Evolutionary conservation across 2,888 invertebrate genomes (phyloP).

Genomic region (Deladenus siricidicola): DNA sequence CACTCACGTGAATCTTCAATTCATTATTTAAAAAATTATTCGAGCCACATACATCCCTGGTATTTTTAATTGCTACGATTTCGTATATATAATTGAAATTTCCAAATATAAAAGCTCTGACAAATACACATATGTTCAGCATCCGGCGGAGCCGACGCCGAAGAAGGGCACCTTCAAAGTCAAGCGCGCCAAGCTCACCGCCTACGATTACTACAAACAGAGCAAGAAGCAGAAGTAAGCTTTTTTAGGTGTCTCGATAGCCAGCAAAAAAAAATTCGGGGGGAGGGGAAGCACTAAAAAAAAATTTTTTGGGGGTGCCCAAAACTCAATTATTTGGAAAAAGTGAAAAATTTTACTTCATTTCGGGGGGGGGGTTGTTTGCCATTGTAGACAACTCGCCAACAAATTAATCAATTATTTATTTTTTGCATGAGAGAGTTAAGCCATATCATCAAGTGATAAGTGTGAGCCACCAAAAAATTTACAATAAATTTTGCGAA

Average conservation of each 20-base stretch:
- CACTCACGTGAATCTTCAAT: neutral
- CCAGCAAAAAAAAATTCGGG: no score
- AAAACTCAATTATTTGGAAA: neutral
- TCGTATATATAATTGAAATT: no score
- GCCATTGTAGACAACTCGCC: neutral
- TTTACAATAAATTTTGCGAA: no score
- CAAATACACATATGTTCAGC: neutral
- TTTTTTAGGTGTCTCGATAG: neutral
- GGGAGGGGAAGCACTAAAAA: no score
- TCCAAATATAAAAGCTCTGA: neutral
- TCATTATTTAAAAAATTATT: neutral
- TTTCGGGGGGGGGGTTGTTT: no score
- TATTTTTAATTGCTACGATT: no score
- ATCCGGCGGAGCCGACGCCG: neutral
- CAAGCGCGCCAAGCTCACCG: no score
- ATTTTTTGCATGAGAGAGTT: no score
- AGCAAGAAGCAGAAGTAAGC: slow-evolving; percentile 14
- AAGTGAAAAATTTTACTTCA: neutral
- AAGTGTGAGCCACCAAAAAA: no score
- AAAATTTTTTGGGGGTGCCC: neutral
- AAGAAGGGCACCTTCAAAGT: slow-evolving; percentile 5
- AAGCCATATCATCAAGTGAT: no score
- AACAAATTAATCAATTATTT: neutral
- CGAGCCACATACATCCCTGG: no score
- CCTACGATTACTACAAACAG: slow-evolving; percentile 15